Base-by-base conservation (phyloP, 2,797 vertebrate genomes). In the Kryptolebias ocellatus region DNA sequence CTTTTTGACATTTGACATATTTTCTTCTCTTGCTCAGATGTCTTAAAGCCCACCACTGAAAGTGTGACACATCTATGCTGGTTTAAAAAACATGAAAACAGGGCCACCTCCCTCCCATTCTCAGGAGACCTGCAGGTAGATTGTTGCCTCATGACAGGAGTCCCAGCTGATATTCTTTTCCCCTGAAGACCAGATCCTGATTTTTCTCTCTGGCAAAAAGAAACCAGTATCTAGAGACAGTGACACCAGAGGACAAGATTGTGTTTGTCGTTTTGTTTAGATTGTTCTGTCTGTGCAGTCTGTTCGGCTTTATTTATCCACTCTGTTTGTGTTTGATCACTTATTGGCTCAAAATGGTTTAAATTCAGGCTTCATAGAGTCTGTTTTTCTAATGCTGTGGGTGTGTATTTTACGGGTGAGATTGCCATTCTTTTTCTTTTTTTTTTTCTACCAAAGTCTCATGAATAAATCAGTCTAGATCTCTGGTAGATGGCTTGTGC, bases 191-290 rank as follows among this genome's bases (percentile, higher is more conserved):
- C 46, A 39, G 47, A 55, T 46, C 34, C 46, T 55, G 58, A 42
- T 53, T 62, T 58, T 76, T 64, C 9, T 17, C 28, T 34, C 16
- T 24, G 31, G 47, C 60, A 64, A 15, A 80, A 24, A 28, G 16
- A 24, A 17, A 71, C 47, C 63, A 62, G 31, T 63, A 53, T 78
- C 70, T 64, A 37, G 75, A 67, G 68, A 69, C 11, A 0, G 15
- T 73, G 18, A 73, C 68, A 62, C 64, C 18, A 67, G 67, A 66
- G 49, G 20, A 24, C 20, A 15, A 49, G 24, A 50, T 57, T 17
- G 0, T 87, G 66, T 81, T 87, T 84, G 74, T 64, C 29, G 59
- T 64, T 55, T 70, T 46, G 1, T 70, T 31, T 55, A 24, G 45
- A 34, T 29, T 75, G 34, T 83, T 76, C 28, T 57, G 4, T 12